phyloP scores from a whole-genome alignment of 1,140 invertebrate species.

The Cotesia chilonis region DNA sequence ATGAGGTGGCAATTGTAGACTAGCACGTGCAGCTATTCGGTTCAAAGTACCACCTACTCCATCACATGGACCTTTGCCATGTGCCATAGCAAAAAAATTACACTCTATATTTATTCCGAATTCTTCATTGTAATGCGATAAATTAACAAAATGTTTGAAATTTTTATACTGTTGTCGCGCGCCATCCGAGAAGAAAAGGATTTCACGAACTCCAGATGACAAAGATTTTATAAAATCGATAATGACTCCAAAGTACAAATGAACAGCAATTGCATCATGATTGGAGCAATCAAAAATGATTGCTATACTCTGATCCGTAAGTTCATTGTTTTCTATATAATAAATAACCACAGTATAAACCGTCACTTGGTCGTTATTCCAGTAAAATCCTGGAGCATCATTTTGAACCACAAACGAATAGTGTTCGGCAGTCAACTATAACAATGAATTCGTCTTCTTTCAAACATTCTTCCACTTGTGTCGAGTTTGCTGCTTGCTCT shows the following conservation, averaged over 20 bases:
- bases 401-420: conserved; percentile 1
- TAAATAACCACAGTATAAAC: not conserved
- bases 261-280: too few species aligned
- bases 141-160: not conserved
- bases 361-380: conserved; percentile 3
- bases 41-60: conserved; percentile 38
- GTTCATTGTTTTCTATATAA: conserved; percentile 6
- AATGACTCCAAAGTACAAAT: too few species aligned
- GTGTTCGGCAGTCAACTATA: conserved; percentile 21
- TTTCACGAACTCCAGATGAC: not conserved
- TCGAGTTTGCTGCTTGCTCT: conserved; percentile 37
- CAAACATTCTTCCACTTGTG: conserved; percentile 36
- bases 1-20: conserved; percentile 15
- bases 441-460: not conserved
- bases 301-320: not conserved
- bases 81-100: conserved; percentile 53
- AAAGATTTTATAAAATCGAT: not conserved
- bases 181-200: not conserved
- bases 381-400: not conserved
- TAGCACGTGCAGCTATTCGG: too few species aligned
- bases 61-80: conserved; percentile 50
- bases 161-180: conserved; percentile 15
- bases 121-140: conserved; percentile 46
- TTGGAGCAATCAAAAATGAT: not conserved
- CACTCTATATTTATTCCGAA: conserved; percentile 53